Conservation (phyloP, 1,140 invertebrate genomes). For the Homarus americanus region DNA sequence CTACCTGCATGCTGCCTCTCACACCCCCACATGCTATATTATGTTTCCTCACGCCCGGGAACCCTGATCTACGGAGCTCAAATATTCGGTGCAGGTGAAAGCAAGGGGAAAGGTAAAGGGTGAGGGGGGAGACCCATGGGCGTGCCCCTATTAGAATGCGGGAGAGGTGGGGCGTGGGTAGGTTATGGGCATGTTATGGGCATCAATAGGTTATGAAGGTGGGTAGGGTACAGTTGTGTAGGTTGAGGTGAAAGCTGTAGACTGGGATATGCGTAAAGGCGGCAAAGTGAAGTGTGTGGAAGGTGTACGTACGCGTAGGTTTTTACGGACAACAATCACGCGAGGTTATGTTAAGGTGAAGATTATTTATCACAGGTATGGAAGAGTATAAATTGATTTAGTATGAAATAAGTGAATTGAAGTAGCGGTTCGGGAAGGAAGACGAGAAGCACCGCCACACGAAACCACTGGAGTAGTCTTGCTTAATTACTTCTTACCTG, state of each 20-base stretch:
- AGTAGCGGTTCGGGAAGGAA: too few species aligned
- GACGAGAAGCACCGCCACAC: too few species aligned
- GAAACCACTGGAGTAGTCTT: too few species aligned
- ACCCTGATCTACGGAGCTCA: too few species aligned
- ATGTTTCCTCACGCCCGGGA: background rate
- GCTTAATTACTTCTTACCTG: too few species aligned
- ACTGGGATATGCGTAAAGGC: background rate
- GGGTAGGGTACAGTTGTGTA: background rate
- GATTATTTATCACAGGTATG: too few species aligned
- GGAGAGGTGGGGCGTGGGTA: background rate
- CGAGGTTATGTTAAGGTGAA: too few species aligned
- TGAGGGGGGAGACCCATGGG: background rate
- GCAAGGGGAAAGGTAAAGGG: background rate
- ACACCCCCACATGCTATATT: background rate
- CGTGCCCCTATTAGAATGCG: background rate
- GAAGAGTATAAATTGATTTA: too few species aligned
- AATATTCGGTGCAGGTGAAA: background rate
- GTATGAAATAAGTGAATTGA: too few species aligned
- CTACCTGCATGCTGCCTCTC: background rate
- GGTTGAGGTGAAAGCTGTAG: slow-evolving; percentile 2
- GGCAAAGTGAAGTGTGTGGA: too few species aligned
- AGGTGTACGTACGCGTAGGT: background rate
- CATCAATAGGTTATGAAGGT: background rate
- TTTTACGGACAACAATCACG: too few species aligned
- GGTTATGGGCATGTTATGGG: background rate